These are phyloP conservation scores for Gryllus bimaculatus DNA, from an alignment of 1,140 invertebrate genomes.

Conservation along the genomic window DNA sequence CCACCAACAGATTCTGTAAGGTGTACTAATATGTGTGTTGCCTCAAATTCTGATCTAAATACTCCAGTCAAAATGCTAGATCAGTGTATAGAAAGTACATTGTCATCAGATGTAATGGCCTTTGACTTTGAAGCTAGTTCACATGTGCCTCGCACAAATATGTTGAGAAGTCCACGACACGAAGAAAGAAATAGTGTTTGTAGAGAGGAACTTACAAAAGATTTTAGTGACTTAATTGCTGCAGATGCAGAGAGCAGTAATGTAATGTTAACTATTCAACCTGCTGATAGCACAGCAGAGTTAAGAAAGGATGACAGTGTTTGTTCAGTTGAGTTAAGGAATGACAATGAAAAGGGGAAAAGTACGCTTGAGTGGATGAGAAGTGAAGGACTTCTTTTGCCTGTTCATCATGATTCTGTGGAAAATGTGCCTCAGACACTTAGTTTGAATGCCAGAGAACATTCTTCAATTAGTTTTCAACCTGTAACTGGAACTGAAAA, in stretches of 20 bases:
- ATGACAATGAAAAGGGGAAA: neutral
- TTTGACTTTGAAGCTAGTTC: neutral
- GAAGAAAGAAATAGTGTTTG: neutral
- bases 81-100: neutral
- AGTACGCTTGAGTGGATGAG: neutral
- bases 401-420: too few relatives aligned
- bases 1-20: neutral
- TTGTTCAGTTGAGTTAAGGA: neutral
- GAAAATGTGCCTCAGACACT: too few relatives aligned
- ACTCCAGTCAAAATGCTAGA: neutral
- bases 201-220: neutral
- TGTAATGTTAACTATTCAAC: neutral
- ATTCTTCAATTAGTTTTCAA: too few relatives aligned
- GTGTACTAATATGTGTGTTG: too few relatives aligned
- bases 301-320: neutral
- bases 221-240: neutral
- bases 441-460: too few relatives aligned
- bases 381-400: neutral
- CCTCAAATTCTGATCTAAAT: neutral
- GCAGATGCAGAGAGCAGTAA: neutral
- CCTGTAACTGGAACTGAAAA: too few relatives aligned
- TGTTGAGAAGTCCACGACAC: neutral
- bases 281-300: neutral
- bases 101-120: neutral
- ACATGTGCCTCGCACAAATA: neutral